phyloP scores from a whole-genome alignment of 2,888 invertebrate species.

The Pycnomerus fuliginosus region DNA sequence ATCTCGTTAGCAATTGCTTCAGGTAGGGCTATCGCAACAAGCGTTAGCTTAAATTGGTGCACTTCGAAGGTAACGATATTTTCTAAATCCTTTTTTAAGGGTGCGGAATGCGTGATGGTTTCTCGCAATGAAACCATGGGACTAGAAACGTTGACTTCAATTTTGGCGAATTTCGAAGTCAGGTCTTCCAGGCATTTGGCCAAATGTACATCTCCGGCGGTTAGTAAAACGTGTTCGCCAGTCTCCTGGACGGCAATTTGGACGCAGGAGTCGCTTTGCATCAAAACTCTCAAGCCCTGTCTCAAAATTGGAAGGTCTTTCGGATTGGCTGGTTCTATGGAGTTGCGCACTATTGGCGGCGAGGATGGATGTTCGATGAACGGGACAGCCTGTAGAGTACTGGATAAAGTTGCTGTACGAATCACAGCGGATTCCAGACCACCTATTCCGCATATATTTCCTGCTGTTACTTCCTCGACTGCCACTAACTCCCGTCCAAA shows the following conservation, averaged over 20 bases:
- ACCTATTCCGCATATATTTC: conserved; percentile 88
- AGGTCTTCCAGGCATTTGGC: conserved; percentile 95
- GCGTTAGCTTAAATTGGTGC: conserved; percentile 56
- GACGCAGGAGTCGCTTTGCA: conserved; percentile 94
- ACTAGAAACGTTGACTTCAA: conserved; percentile 86
- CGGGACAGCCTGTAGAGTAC: conserved; percentile 77
- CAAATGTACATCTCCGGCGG: conserved; percentile 96
- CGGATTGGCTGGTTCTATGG: conserved; percentile 83
- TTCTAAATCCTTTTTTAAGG: conserved; percentile 66
- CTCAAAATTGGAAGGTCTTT: conserved; percentile 74
- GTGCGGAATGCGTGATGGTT: conserved; percentile 73
- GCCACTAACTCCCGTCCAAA: conserved; percentile 90
- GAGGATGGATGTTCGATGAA: conserved; percentile 82
- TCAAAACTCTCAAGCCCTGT: conserved; percentile 78
- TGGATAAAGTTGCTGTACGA: conserved; percentile 88
- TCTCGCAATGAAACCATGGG: conserved; percentile 97
- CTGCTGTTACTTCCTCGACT: conserved; percentile 79
- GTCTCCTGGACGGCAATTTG: conserved; percentile 87
- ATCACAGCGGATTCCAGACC: conserved; percentile 81
- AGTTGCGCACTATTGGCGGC: conserved; percentile 87
- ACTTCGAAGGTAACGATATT: conserved; percentile 25
- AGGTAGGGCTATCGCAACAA: conserved; percentile 79
- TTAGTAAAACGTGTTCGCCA: conserved; percentile 92
- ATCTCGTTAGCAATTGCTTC: conserved; percentile 67
- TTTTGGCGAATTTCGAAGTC: conserved; percentile 75